These are phyloP conservation scores for Arbacia lixula DNA, from an alignment of 53 echinoderm and acorn worm genomes.

Conservation along the genomic window DNA sequence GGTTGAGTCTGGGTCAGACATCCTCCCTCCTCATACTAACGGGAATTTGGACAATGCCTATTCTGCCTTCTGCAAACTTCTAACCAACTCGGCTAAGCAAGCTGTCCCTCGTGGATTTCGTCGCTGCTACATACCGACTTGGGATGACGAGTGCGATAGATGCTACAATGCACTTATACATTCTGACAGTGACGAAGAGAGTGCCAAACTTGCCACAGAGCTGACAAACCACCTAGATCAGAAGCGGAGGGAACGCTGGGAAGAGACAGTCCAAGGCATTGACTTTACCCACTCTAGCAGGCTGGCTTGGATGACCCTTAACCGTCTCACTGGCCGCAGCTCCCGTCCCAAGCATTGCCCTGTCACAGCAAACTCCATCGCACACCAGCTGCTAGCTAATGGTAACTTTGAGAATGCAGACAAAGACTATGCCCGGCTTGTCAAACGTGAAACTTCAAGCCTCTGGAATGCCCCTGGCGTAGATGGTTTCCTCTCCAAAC, in stretches of 20 bases:
- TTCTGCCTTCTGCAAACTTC: slow-evolving; percentile 56
- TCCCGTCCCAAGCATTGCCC: slow-evolving; percentile 33
- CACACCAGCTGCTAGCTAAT: slow-evolving; percentile 50
- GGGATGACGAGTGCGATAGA: slow-evolving; percentile 53
- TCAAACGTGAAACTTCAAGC: slow-evolving; percentile 1
- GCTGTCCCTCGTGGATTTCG: slow-evolving; percentile 53
- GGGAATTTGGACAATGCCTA: slow-evolving; percentile 51
- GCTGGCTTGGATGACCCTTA: slow-evolving; percentile 16
- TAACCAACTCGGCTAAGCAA: slow-evolving; percentile 33
- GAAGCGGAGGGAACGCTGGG: slow-evolving; percentile 56
- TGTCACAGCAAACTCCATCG: slow-evolving; percentile 58
- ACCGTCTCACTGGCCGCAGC: slow-evolving; percentile 52
- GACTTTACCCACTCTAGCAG: slow-evolving; percentile 63
- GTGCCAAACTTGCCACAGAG: slow-evolving; percentile 19
- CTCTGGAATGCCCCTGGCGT: slow-evolving; percentile 52
- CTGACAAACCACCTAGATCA: slow-evolving; percentile 56
- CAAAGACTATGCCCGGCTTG: slow-evolving; percentile 45
- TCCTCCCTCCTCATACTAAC: slow-evolving; percentile 32
- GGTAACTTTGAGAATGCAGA: slow-evolving; percentile 43
- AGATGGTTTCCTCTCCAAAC: slow-evolving; percentile 41
- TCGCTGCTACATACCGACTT: slow-evolving; percentile 45
- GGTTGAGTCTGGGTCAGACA: slow-evolving; percentile 31
- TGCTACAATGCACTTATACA: slow-evolving; percentile 39
- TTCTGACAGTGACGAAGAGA: slow-evolving; percentile 47
- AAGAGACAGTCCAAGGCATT: slow-evolving; percentile 55